Percentiles rank a stretch among this genome's conserved stretches.
Evolutionary conservation across 2,888 invertebrate genomes (phyloP).

Genomic region (Carterocephalus palaemon): DNA sequence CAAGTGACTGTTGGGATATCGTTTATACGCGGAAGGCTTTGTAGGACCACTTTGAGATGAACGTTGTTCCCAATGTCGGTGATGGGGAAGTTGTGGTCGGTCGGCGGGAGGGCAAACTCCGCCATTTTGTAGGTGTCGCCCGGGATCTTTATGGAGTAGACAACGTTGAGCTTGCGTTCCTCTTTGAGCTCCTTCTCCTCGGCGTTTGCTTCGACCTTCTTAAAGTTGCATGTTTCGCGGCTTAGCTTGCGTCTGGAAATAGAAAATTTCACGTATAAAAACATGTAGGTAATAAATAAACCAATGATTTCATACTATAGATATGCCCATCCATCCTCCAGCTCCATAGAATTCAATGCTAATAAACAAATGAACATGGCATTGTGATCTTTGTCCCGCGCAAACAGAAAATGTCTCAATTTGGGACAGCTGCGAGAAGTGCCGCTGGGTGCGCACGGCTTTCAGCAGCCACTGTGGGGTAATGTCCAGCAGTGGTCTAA

Average conservation of each 20-base stretch:
- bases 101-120: constrained; percentile 77
- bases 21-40: constrained; percentile 86
- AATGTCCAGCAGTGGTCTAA: too few relatives aligned
- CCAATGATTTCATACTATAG: too few relatives aligned
- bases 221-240: constrained; percentile 72
- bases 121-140: constrained; percentile 79
- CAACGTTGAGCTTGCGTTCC: constrained; percentile 73
- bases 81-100: constrained; percentile 85
- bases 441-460: constrained; percentile 95
- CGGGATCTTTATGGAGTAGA: constrained; percentile 84
- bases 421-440: constrained; percentile 97
- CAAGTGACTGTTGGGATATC: constrained; percentile 82
- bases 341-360: too few relatives aligned
- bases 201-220: constrained; percentile 69
- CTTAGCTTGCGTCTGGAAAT: constrained; percentile 65
- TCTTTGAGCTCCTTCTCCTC: constrained; percentile 52
- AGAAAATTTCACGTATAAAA: not conserved
- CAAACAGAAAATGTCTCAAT: too few relatives aligned
- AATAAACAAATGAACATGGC: too few relatives aligned
- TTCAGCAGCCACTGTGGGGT: constrained; percentile 88
- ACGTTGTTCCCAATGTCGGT: constrained; percentile 82
- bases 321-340: too few relatives aligned
- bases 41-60: constrained; percentile 80
- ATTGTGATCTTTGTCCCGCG: too few relatives aligned
- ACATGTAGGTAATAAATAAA: too few relatives aligned